phyloP scores from a whole-genome alignment of 2,113 vertebrate genomes.

The Vombatus ursinus region DNA sequence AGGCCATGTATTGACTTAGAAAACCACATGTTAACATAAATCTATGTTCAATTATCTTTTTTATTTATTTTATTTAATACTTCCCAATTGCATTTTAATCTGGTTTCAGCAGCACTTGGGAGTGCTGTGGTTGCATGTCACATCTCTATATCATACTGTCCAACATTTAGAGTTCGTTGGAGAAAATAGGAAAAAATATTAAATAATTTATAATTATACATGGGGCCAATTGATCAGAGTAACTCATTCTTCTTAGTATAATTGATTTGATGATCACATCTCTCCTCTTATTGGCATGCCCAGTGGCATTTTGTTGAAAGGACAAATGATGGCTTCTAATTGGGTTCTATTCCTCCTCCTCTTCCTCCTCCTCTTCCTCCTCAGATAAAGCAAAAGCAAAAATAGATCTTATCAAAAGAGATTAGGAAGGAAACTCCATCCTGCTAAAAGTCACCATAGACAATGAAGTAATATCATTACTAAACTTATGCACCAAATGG shows the following conservation, averaged over 20 bases:
- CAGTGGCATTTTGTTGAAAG: background rate
- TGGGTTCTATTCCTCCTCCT: background rate
- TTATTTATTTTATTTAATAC: background rate
- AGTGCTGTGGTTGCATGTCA: background rate
- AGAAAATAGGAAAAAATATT: background rate
- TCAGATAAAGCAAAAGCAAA: too few relatives aligned
- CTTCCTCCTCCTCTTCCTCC: too few relatives aligned
- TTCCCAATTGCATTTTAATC: background rate
- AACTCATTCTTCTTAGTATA: background rate
- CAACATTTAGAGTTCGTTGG: background rate
- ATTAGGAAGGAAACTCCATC: too few relatives aligned
- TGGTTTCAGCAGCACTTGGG: background rate
- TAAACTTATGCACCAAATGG: too few relatives aligned
- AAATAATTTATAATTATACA: background rate
- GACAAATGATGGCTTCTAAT: background rate
- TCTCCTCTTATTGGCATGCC: background rate
- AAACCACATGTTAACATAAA: background rate
- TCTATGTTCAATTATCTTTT: background rate
- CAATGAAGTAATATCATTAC: too few relatives aligned
- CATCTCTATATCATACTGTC: background rate
- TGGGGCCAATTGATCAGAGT: background rate
- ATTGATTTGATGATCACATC: background rate
- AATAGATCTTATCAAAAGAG: too few relatives aligned
- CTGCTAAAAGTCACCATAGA: too few relatives aligned
- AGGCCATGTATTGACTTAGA: background rate